Percentiles rank a stretch among this genome's conserved stretches.
Evolutionary conservation across 2,888 invertebrate species (phyloP).

Genomic region (Conomelus anceps): DNA sequence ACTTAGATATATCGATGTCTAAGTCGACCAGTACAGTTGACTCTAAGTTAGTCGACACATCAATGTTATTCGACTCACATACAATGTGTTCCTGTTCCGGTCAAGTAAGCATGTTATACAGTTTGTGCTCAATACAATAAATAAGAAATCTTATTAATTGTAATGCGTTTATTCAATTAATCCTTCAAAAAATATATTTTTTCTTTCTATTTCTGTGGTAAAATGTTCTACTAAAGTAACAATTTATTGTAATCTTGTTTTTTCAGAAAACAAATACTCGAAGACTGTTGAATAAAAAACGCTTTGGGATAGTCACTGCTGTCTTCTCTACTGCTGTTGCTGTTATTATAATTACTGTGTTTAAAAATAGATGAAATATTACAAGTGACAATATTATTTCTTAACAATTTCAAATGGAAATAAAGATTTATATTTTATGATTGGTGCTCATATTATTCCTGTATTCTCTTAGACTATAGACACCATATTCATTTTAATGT

Average conservation of each 20-base stretch:
- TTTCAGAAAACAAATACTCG: background rate
- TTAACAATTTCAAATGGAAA: background rate
- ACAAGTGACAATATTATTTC: background rate
- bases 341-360: background rate
- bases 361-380: background rate
- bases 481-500: background rate
- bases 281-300: background rate
- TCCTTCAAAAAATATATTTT: no score
- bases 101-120: no score
- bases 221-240: background rate
- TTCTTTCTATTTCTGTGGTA: no score
- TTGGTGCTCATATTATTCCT: background rate
- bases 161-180: no score
- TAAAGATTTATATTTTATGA: background rate
- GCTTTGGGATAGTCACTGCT: background rate
- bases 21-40: no score
- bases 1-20: no score
- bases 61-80: no score
- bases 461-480: background rate
- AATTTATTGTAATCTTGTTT: background rate
- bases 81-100: no score
- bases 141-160: no score
- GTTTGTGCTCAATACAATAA: no score
- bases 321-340: background rate
- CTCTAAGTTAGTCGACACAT: no score